Conservation (phyloP, 2,888 invertebrate species). For the Coleophora flavipennella region DNA sequence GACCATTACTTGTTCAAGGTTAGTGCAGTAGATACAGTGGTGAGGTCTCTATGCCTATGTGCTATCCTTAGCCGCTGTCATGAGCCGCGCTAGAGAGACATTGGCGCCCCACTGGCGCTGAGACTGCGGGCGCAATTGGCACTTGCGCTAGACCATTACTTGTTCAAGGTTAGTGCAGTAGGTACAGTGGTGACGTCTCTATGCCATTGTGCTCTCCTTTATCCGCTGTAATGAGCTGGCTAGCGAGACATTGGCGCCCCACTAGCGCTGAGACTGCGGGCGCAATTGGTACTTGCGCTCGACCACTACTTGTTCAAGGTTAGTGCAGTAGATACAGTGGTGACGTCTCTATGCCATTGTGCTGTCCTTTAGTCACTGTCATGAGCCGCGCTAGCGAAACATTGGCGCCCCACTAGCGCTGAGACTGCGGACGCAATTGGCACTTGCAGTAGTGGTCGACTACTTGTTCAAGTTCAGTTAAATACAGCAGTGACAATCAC, state of each 20-base stretch:
- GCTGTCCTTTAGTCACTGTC: slow-evolving; percentile 85
- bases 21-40: too few relatives aligned
- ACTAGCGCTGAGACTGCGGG: slow-evolving; percentile 81
- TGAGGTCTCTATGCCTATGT: too few relatives aligned
- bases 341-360: slow-evolving; percentile 77
- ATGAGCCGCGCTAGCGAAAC: slow-evolving; percentile 78
- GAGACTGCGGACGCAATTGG: slow-evolving; percentile 80
- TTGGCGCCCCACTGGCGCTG: slow-evolving; percentile 83
- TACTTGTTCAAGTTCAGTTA: slow-evolving; percentile 15
- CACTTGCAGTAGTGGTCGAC: slow-evolving; percentile 80
- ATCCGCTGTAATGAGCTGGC: slow-evolving; percentile 79
- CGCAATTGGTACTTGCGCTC: slow-evolving; percentile 80
- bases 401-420: slow-evolving; percentile 83
- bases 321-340: too few relatives aligned
- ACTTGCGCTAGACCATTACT: slow-evolving; percentile 77
- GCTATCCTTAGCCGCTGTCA: slow-evolving; percentile 84
- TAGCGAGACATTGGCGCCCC: slow-evolving; percentile 79
- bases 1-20: slow-evolving; percentile 77
- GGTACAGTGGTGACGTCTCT: too few relatives aligned
- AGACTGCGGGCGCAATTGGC: slow-evolving; percentile 83
- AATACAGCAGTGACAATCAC: too few relatives aligned
- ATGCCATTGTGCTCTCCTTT: slow-evolving; percentile 93
- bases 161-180: slow-evolving; percentile 60
- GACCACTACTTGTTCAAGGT: slow-evolving; percentile 61
- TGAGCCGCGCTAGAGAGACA: slow-evolving; percentile 77